Evolutionary conservation across 1,140 invertebrate species (phyloP).

Genomic region (Drosophila nasuta): DNA sequence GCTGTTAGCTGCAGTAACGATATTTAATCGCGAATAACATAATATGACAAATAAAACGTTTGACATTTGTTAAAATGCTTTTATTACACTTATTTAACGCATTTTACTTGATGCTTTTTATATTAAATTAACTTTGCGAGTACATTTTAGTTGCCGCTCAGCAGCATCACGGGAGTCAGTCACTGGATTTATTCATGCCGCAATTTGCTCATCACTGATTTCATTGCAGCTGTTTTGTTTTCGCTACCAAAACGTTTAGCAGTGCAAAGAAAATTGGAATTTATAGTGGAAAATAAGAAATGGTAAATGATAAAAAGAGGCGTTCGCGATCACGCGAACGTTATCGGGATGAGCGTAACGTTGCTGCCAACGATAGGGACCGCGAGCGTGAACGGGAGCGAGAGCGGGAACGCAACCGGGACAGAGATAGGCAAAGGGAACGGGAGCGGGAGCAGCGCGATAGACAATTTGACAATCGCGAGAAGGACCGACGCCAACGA

Average conservation of each 20-base stretch:
- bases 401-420: slow-evolving; percentile 63
- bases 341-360: slow-evolving; percentile 59
- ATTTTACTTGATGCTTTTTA: too few relatives aligned
- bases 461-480: slow-evolving; percentile 36
- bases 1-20: background rate
- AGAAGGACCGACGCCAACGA: slow-evolving; percentile 76
- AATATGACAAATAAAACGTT: too few relatives aligned
- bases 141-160: too few relatives aligned
- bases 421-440: slow-evolving; percentile 56
- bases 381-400: slow-evolving; percentile 58
- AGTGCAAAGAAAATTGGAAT: background rate
- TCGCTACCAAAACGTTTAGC: slow-evolving; percentile 34
- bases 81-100: too few relatives aligned
- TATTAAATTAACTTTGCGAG: too few relatives aligned
- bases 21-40: too few relatives aligned
- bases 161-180: background rate
- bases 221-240: slow-evolving; percentile 32
- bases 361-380: slow-evolving; percentile 37
- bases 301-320: slow-evolving; percentile 86
- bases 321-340: slow-evolving; percentile 86
- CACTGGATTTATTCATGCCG: slow-evolving; percentile 11
- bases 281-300: slow-evolving; percentile 47
- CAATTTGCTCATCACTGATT: slow-evolving; percentile 27
- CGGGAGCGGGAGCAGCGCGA: slow-evolving; percentile 59
- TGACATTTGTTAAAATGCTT: too few relatives aligned